These are phyloP conservation scores for Nesogale talazaci DNA, from an alignment of 2,113 vertebrate genomes.

Conservation along the genomic window DNA sequence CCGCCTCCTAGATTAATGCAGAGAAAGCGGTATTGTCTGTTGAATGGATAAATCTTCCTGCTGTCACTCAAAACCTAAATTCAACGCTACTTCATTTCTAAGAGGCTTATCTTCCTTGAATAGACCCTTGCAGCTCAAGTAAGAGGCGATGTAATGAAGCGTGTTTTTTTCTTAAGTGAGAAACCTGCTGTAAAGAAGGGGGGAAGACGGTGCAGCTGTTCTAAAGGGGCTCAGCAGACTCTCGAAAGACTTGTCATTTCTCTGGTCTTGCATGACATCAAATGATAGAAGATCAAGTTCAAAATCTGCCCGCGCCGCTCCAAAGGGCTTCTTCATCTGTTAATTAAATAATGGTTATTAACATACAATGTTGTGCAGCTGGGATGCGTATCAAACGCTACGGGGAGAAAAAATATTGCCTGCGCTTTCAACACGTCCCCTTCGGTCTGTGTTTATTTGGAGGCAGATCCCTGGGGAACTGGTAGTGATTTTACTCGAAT, in stretches of 20 bases:
- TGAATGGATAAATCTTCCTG: constrained; percentile 99
- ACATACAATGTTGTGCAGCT: constrained; percentile 77
- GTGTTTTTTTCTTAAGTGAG: constrained; percentile 99
- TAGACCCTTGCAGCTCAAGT: constrained; percentile 98
- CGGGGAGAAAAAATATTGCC: constrained; percentile 74
- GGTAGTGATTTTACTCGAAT: constrained; percentile 71
- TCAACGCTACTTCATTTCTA: constrained; percentile 99
- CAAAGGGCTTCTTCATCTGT: constrained; percentile 89
- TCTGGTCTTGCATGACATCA: constrained; percentile 96
- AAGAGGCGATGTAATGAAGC: constrained; percentile 99
- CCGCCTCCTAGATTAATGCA: constrained; percentile 99
- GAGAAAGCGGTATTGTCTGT: constrained; percentile 99
- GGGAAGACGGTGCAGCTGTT: constrained; percentile 96
- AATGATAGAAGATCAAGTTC: constrained; percentile 92
- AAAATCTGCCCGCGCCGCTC: constrained; percentile 87
- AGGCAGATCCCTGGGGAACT: constrained; percentile 83
- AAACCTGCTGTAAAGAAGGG: constrained; percentile 96
- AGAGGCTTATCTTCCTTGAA: constrained; percentile 99
- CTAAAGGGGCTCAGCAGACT: constrained; percentile 89
- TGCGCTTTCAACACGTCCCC: constrained; percentile 57
- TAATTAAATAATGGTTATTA: constrained; percentile 90
- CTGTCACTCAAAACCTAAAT: constrained; percentile 99
- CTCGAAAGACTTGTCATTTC: constrained; percentile 96
- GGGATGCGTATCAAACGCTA: constrained; percentile 65
- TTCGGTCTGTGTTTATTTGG: constrained; percentile 77